Base-by-base conservation (phyloP, 2,888 invertebrate species). In the Steinernema hermaphroditum region DNA sequence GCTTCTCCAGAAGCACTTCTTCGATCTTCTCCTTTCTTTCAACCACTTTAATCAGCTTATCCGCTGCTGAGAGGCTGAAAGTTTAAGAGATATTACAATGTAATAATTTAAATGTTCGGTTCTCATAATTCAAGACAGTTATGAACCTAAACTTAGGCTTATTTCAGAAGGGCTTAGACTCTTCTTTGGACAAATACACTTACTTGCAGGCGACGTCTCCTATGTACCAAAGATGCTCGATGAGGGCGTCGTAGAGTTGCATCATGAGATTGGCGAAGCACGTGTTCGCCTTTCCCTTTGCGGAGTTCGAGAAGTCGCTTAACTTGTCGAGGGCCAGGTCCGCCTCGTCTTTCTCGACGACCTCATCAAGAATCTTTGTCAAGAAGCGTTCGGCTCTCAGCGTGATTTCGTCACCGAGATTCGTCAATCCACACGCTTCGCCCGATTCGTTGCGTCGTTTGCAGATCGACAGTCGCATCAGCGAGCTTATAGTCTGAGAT, bases 191-290 rank as follows among this genome's bases (percentile, higher is more conserved):
- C n/a, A n/a, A n/a, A n/a, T n/a, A n/a, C 8, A 27, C 54, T 22
- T 24, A 54, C 54, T 54, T 54, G 54, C 54, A 27, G 27, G 19
- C 54, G 16, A 54, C 54, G 54, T 54, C 54, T 8, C 54, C 54
- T 4, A 24, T 54, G 54, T 54, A 54, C 71, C 71, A 71, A 4
- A 71, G 29, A 49, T 71, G 54, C 12, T 27, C 50, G n/a, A 71
- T 24, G 0, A 71, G 22, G n/a, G 54, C 50, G 19, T 71, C 71
- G 37, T 54, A 71, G 32, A 71, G 29, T 9, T 46, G 49, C 19
- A 54, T 24, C 71, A 71, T 37, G 16, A 71, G 24, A 19, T 37
- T 22, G 19, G 50, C 54, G 9, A 71, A 50, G n/a, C 12, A 24
- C 29, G 32, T n/a, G 19, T 29, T 37, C 50, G 27, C 22, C 24